Percentiles rank a stretch among this genome's conserved stretches.
Conservation (phyloP, 64 coral and sea anemone species). For the Astreopora myriophthalma region DNA sequence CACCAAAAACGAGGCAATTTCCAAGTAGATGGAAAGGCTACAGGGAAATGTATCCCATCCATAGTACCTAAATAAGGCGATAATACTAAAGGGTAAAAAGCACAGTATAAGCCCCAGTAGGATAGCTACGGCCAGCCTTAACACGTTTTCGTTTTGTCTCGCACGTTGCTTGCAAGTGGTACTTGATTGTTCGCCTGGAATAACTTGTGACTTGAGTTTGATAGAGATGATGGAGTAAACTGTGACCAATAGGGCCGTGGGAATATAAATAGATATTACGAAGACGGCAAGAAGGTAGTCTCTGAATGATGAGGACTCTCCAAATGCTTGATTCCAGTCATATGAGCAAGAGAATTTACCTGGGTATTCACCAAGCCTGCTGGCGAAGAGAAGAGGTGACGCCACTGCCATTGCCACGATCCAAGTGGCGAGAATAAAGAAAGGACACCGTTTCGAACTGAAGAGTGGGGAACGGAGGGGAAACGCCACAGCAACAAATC, state of each 20-base stretch:
- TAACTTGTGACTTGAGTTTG: not conserved
- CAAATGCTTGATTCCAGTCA: not conserved
- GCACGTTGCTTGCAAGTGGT: not conserved
- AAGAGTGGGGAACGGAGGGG: not conserved
- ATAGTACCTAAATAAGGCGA: not conserved
- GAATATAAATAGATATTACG: not conserved
- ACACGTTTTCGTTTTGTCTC: not conserved
- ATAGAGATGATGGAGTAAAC: not conserved
- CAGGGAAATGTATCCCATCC: not conserved
- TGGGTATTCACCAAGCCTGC: not conserved
- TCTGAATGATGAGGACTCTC: not conserved
- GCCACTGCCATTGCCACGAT: not conserved
- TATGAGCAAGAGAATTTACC: not conserved
- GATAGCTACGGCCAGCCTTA: not conserved
- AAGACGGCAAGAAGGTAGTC: not conserved
- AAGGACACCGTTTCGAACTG: not conserved
- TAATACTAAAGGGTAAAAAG: not conserved
- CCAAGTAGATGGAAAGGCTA: no score
- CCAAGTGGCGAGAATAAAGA: not conserved
- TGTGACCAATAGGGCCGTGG: not conserved
- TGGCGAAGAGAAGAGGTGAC: not conserved
- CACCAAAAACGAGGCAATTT: not conserved
- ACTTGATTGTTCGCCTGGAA: not conserved
- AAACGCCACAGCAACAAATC: not conserved
- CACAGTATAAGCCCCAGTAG: not conserved